A percentile compares a stretch with the other conserved stretches of the same genome.
Conservation (phyloP, 2,797 vertebrate genomes). For the Epinephelus coioides region DNA sequence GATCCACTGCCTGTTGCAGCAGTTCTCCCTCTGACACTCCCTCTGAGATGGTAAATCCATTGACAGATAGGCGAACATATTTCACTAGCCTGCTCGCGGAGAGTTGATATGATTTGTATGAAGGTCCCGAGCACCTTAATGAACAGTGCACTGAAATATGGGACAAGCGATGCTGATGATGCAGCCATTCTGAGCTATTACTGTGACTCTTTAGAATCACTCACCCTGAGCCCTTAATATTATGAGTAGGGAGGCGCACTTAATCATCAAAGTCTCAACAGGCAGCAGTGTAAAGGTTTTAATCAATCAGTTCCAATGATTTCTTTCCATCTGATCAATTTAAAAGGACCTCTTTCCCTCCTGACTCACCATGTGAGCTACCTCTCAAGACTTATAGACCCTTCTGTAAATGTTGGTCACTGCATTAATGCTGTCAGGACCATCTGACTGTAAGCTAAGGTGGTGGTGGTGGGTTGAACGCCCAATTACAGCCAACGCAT, state of each 20-base stretch:
- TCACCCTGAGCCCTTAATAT: slow-evolving; percentile 63
- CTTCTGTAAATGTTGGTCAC: slow-evolving; percentile 68
- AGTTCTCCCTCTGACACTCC: slow-evolving; percentile 9
- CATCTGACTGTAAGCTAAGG: slow-evolving; percentile 72
- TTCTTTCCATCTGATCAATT: slow-evolving; percentile 65
- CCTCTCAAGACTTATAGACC: slow-evolving; percentile 52
- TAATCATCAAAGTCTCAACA: slow-evolving; percentile 67
- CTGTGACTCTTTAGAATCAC: slow-evolving; percentile 73
- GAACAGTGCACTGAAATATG: slow-evolving; percentile 77
- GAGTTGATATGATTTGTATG: slow-evolving; percentile 78
- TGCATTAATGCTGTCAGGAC: slow-evolving; percentile 70
- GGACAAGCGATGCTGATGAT: slow-evolving; percentile 78
- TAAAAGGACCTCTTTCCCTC: slow-evolving; percentile 27
- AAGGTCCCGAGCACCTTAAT: slow-evolving; percentile 68
- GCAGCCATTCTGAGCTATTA: slow-evolving; percentile 77
- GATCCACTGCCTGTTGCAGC: slow-evolving; percentile 58
- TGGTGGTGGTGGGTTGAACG: slow-evolving; percentile 26
- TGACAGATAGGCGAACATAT: slow-evolving; percentile 60
- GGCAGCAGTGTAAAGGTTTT: slow-evolving; percentile 61
- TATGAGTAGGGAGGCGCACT: slow-evolving; percentile 56
- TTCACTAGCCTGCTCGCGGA: slow-evolving; percentile 47
- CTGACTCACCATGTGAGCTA: slow-evolving; percentile 56
- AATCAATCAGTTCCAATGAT: slow-evolving; percentile 70
- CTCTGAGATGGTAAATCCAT: slow-evolving; percentile 50
- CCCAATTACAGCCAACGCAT: slow-evolving; percentile 48